phyloP scores from a whole-genome alignment of 23 tunicate genomes.

The Trididemnum clinides region DNA sequence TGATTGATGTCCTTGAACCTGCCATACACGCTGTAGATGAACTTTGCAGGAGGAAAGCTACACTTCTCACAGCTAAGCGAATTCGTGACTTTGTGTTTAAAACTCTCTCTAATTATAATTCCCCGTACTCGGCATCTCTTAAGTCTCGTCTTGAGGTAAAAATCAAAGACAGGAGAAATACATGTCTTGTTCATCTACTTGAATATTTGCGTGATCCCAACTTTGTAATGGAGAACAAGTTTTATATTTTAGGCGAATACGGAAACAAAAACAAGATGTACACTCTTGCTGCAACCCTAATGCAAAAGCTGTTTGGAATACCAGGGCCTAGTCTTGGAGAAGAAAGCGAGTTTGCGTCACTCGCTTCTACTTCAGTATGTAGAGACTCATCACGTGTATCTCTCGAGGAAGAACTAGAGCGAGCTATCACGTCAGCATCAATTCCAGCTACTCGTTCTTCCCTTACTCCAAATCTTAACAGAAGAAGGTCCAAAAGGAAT shows the following conservation, averaged over 20 bases:
- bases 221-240: constrained; percentile 26
- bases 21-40: constrained; percentile 35
- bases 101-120: constrained; percentile 39
- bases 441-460: constrained; percentile 36
- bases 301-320: constrained; percentile 46
- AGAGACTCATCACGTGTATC: constrained; percentile 33
- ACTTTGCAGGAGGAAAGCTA: constrained; percentile 39
- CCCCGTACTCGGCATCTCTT: constrained; percentile 33
- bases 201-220: constrained; percentile 43
- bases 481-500: constrained; percentile 55
- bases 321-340: constrained; percentile 15
- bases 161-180: constrained; percentile 42
- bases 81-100: constrained; percentile 38
- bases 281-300: constrained; percentile 53
- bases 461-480: constrained; percentile 43
- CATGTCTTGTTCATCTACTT: constrained; percentile 38
- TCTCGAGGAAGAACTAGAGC: constrained; percentile 44
- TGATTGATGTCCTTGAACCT: constrained; percentile 47
- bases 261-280: constrained; percentile 53
- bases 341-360: constrained; percentile 40
- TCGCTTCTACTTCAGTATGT: constrained; percentile 36
- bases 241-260: constrained; percentile 37
- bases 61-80: constrained; percentile 43
- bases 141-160: constrained; percentile 30
- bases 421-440: constrained; percentile 61